phyloP scores from a whole-genome alignment of 2,113 vertebrate species.

The Hydrolagus affinis region DNA sequence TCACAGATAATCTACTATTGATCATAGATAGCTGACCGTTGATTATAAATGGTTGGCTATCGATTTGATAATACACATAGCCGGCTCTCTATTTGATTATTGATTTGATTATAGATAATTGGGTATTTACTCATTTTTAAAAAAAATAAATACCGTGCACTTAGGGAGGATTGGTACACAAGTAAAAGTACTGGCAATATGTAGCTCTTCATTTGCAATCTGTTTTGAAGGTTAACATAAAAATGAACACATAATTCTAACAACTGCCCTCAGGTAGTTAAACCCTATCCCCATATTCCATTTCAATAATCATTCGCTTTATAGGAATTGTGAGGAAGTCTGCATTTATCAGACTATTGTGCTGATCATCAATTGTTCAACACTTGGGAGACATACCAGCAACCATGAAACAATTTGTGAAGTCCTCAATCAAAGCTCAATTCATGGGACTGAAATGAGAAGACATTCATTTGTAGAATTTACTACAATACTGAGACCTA shows the following conservation, averaged over 20 bases:
- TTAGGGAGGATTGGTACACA: not conserved
- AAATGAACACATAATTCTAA: too few relatives aligned
- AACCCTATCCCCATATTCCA: not conserved
- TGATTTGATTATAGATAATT: too few relatives aligned
- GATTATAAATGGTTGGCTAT: too few relatives aligned
- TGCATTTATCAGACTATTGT: not conserved
- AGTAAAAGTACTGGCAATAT: not conserved
- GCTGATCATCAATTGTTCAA: not conserved
- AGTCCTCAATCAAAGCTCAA: slow-evolving; percentile 2
- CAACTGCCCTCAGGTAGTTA: not conserved
- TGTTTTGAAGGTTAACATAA: too few relatives aligned
- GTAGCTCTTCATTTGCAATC: not conserved
- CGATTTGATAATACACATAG: too few relatives aligned
- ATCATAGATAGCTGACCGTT: too few relatives aligned
- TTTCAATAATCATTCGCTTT: not conserved
- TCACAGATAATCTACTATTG: too few relatives aligned
- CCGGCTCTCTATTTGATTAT: too few relatives aligned
- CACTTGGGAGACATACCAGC: not conserved
- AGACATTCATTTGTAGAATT: slow-evolving; percentile 8
- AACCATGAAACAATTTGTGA: slow-evolving; percentile 22
- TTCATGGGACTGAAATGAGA: not conserved
- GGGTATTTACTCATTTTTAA: not conserved
- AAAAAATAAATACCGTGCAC: not conserved
- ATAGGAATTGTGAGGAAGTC: not conserved
- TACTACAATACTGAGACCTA: not conserved